Base-by-base conservation (phyloP, 2,113 vertebrate species). In the Dolichotis patagonum region DNA sequence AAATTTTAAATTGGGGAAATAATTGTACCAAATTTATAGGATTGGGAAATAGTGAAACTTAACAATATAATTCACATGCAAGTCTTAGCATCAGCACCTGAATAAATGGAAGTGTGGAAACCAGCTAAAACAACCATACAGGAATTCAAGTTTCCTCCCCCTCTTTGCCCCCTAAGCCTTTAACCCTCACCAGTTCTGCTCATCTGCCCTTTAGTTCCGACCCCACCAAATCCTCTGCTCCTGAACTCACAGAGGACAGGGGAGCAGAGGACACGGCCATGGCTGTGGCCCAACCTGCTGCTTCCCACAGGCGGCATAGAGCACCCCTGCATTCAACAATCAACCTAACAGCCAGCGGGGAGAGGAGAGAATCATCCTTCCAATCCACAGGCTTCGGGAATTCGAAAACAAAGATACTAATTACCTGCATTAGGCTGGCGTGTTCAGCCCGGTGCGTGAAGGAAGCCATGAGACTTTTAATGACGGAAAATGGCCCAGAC, bases 371-470 rank as follows among this genome's bases (percentile, higher is more conserved):
- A 97, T 95, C 90, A 92, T 94, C 94, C 96, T 94, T 43, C 20
- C 30, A 85, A 81, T 63, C n/a, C 85, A 94, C 19, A 67, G 84
- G 69, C 90, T 87, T 41, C n/a, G 77, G 43, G 85, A 97, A 92
- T 85, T 95, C 71, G 82, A 93, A 56, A 16, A 87, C 95, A 75
- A 30, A 95, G 97, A 78, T 26, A 78, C 28, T 95, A 95, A 97
- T 94, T 94, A 87, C 63, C 81, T 92, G 82, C 93, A 95, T 83
- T 97, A 96, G 93, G 80, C 92, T 96, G 90, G 81, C 58, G 75
- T 91, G 73, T 90, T 97, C 92, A 96, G 90, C 77, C 38, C 78
- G 67, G 52, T 87, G 7, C n/a, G 0, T 85, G 90, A 96, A 96
- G 87, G 81, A 94, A 93, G 56, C 80, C 87, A 73, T 92, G 95